A percentile compares a stretch with the other conserved stretches of the same genome.
These are phyloP conservation scores for Leucophenga maculata DNA, from an alignment of 2,888 invertebrate genomes.

Conservation along the genomic window DNA sequence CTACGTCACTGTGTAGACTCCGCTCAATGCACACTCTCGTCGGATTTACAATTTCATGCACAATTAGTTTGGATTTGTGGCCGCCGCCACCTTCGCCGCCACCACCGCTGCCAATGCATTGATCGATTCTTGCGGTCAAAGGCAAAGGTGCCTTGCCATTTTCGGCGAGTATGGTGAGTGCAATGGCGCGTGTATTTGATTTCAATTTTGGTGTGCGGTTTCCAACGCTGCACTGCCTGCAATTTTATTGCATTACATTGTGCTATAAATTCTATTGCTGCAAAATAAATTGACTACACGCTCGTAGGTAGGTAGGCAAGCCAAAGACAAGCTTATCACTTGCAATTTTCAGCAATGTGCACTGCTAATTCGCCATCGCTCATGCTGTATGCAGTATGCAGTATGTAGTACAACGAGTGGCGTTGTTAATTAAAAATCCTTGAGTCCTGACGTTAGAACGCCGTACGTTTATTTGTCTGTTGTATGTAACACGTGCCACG, in stretches of 20 bases:
- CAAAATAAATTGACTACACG: slow-evolving; percentile 10
- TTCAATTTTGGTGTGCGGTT: slow-evolving; percentile 3
- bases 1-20: not conserved
- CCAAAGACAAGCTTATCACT: slow-evolving; percentile 13
- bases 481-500: slow-evolving; percentile 13
- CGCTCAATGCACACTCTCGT: not conserved
- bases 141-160: not conserved
- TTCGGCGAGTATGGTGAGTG: no score
- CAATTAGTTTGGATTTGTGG: slow-evolving; percentile 25
- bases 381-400: not conserved
- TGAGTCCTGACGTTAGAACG: not conserved
- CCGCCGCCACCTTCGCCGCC: no score
- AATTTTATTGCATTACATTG: slow-evolving; percentile 11
- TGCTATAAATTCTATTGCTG: not conserved
- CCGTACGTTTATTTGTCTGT: not conserved
- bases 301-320: not conserved
- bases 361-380: not conserved
- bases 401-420: not conserved
- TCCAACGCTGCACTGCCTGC: not conserved
- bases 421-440: slow-evolving; percentile 20
- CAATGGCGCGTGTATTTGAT: not conserved
- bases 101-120: slow-evolving; percentile 2
- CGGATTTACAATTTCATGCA: slow-evolving; percentile 23
- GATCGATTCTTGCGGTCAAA: slow-evolving; percentile 20
- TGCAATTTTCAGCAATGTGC: not conserved